A percentile compares a stretch with the other conserved stretches of the same genome.
Evolutionary conservation across 2,113 vertebrate species (phyloP).

Genomic region (Bolborhynchus lineola): DNA sequence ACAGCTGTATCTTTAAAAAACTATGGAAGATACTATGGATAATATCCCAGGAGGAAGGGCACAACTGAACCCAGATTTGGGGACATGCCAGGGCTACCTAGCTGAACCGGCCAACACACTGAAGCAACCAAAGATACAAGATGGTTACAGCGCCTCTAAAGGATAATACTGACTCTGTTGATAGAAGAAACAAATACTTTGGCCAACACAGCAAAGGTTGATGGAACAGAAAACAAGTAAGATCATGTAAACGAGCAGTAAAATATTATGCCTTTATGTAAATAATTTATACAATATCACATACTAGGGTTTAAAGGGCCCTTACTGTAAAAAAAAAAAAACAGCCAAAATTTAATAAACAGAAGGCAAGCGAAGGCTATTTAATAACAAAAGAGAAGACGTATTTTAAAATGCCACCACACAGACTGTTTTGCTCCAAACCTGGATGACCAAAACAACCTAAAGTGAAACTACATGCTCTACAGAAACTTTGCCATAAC

Average conservation of each 20-base stretch:
- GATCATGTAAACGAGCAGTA: accelerated
- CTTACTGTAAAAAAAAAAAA: background rate
- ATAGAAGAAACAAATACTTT: background rate
- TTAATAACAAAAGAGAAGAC: background rate
- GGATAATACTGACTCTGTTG: background rate
- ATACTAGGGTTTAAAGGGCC: background rate
- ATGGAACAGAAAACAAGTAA: background rate
- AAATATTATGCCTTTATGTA: background rate
- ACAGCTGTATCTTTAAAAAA: background rate
- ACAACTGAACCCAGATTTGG: background rate
- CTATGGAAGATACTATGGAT: background rate
- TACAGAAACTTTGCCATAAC: background rate
- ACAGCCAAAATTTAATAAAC: background rate
- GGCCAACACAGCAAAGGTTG: background rate
- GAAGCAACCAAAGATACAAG: background rate
- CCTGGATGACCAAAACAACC: background rate
- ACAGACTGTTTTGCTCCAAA: background rate
- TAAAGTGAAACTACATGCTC: background rate
- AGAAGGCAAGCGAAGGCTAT: background rate
- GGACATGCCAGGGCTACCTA: background rate
- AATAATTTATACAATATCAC: background rate
- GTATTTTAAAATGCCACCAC: background rate
- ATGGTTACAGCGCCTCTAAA: background rate
- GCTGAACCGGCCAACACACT: background rate
- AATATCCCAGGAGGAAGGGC: background rate